phyloP scores from a whole-genome alignment of 2,888 invertebrate genomes.

The Papilio elwesi region DNA sequence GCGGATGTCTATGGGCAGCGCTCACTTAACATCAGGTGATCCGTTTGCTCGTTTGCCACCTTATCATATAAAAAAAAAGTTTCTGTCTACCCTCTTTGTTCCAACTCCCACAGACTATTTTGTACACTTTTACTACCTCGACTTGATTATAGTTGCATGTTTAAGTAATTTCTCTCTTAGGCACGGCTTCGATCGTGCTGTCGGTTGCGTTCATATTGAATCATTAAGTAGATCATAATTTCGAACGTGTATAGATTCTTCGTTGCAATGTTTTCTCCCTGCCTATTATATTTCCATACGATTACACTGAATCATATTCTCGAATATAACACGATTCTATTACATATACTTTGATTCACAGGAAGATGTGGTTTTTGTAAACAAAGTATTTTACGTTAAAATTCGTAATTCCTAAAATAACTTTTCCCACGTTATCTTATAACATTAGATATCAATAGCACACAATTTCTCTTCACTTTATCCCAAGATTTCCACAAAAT shows the following conservation, averaged over 20 bases:
- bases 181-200: neutral
- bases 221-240: conserved; percentile 1
- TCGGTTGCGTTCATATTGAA: neutral
- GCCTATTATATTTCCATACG: conserved; percentile 6
- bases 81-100: too few species aligned
- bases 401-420: too few species aligned
- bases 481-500: too few species aligned
- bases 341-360: neutral
- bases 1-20: too few species aligned
- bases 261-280: conserved; percentile 9
- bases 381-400: too few species aligned
- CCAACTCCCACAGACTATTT: neutral
- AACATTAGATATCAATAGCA: too few species aligned
- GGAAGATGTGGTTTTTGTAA: too few species aligned
- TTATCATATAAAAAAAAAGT: too few species aligned
- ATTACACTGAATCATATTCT: neutral
- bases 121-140: neutral
- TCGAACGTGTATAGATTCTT: conserved; percentile 10
- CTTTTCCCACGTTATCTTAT: too few species aligned
- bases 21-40: too few species aligned
- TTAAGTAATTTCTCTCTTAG: neutral
- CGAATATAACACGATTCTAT: neutral
- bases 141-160: neutral
- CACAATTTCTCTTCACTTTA: too few species aligned
- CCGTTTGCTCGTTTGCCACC: too few species aligned